Base-by-base conservation (phyloP, 2,888 invertebrate species). In the Eupeodes latifasciatus region DNA sequence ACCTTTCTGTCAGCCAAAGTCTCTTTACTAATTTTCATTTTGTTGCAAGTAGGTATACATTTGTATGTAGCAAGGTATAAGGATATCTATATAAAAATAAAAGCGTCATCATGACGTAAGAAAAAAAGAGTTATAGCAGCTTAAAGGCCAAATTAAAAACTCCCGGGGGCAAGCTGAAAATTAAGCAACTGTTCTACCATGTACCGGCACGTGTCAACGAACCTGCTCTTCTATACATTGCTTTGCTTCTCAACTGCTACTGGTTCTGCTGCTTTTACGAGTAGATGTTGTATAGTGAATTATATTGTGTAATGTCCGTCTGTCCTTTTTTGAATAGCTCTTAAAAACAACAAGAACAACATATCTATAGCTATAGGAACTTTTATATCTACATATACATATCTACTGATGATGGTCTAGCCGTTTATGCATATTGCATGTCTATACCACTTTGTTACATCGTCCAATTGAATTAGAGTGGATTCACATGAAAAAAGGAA, bases 381-480 rank as follows among this genome's bases (percentile, higher is more conserved):
- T 40, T 40, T 0, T 40, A 40, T 40, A 19, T 19, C 19, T 19
- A 19, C 19, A 19, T 19, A 40, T 40, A 4, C 4, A 4, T 40
- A 40, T 1, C 40, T 40, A 3, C 9, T 1, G 57, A 47, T 47
- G 47, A 34, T 57, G 72, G 75, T 80, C 80, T 74, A 81, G 69
- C 66, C 81, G 55, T 77, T 76, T 81, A 77, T 81, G 76, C 77
- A 74, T 61, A 81, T 76, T 62, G 77, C 82, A 75, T 82, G 81
- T 78, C 85, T 74, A 78, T 74, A 78, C 62, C 85, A 78, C 81
- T 78, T 75, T 78, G 84, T 81, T 88, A 81, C 88, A 78, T 66
- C 85, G 88, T 88, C 81, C 88, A 88, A 88, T 85, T 88, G 81
- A 88, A 88, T 85, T 88, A 88, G 88, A 88, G 81, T 87, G 87